These are phyloP conservation scores for Lacerta viridis DNA, from an alignment of 2,797 vertebrate species.

Conservation along the genomic window DNA sequence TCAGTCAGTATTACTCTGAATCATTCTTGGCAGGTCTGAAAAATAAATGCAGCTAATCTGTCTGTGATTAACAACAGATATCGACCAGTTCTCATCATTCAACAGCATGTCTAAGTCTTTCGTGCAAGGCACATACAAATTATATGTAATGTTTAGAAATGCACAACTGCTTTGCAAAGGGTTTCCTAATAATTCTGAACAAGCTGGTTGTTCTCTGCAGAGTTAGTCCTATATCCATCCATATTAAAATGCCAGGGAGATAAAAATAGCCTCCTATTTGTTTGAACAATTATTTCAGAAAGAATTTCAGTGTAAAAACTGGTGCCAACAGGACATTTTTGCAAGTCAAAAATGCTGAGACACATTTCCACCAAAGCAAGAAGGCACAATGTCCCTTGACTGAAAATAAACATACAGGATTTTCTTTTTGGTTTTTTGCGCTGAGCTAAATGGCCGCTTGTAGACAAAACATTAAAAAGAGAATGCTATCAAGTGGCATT, in stretches of 20 bases:
- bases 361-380: neutral
- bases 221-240: neutral
- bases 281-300: neutral
- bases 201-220: neutral
- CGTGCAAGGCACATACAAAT: neutral
- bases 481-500: neutral
- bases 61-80: conserved; percentile 13
- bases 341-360: neutral
- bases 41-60: neutral
- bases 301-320: neutral
- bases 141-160: conserved; percentile 1
- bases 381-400: neutral
- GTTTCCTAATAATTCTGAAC: neutral
- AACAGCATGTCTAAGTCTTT: neutral
- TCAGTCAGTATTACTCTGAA: neutral
- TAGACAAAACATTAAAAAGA: neutral
- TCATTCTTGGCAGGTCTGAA: neutral
- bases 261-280: neutral
- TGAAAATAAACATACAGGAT: neutral
- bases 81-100: neutral
- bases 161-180: neutral
- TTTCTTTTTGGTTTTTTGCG: neutral
- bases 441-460: neutral
- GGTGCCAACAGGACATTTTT: neutral
- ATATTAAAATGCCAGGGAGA: neutral